phyloP scores from a whole-genome alignment of 1,140 invertebrate species.

The Eumeta japonica region DNA sequence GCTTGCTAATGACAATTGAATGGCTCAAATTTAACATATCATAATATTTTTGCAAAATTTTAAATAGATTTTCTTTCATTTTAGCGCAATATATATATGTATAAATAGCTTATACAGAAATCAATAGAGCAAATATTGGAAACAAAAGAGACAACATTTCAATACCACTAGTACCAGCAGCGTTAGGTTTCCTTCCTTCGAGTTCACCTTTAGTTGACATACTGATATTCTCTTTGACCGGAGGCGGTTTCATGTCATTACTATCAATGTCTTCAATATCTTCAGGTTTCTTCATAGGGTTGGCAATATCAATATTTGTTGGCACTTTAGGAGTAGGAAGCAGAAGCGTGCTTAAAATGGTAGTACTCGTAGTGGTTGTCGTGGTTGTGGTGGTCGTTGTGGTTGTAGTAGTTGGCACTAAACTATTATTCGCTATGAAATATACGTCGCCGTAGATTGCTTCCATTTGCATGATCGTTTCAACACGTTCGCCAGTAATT shows the following conservation, averaged over 20 bases:
- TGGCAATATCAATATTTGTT: constrained; percentile 41
- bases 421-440: constrained; percentile 69
- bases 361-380: constrained; percentile 62
- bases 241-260: constrained; percentile 34
- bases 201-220: constrained; percentile 37
- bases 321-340: constrained; percentile 38
- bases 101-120: too few species aligned
- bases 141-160: constrained; percentile 25
- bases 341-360: constrained; percentile 47
- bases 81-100: too few species aligned
- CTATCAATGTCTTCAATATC: constrained; percentile 31
- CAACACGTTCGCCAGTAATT: constrained; percentile 59
- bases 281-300: constrained; percentile 21
- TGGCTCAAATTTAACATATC: too few species aligned
- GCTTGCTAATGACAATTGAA: too few species aligned
- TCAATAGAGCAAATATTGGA: constrained; percentile 31
- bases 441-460: constrained; percentile 71
- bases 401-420: constrained; percentile 74
- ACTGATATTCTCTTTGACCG: constrained; percentile 41
- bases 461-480: constrained; percentile 68
- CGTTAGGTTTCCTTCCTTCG: constrained; percentile 27
- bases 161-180: too few species aligned
- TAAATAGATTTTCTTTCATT: too few species aligned
- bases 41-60: too few species aligned
- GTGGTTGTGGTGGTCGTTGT: constrained; percentile 72